Evolutionary conservation across 2,888 invertebrate genomes (phyloP).

Genomic region (Amphipoea lucens): DNA sequence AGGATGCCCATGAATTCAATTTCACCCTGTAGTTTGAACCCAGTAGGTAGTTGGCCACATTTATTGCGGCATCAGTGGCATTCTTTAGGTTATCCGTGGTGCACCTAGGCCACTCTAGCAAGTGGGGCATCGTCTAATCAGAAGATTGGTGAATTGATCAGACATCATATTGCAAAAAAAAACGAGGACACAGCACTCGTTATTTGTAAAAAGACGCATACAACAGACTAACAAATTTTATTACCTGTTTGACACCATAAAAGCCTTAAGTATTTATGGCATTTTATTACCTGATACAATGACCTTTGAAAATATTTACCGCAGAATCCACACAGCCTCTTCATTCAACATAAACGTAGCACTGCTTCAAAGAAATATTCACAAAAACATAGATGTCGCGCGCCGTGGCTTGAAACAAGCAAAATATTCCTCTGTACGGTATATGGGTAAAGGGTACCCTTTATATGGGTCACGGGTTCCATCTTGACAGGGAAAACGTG

Average conservation of each 20-base stretch:
- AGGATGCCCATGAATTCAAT: too few relatives aligned
- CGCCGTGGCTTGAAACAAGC: neutral
- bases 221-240: neutral
- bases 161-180: neutral
- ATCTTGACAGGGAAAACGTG: slow-evolving; percentile 39
- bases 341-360: neutral
- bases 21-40: too few relatives aligned
- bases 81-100: neutral
- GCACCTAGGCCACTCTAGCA: neutral
- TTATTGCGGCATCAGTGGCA: neutral
- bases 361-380: slow-evolving; percentile 5
- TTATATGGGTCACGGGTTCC: slow-evolving; percentile 44
- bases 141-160: neutral
- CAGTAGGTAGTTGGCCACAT: neutral
- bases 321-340: neutral
- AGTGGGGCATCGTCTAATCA: neutral
- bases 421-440: slow-evolving; percentile 10
- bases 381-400: neutral
- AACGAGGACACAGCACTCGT: neutral
- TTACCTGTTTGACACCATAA: neutral
- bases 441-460: neutral
- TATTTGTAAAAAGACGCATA: neutral
- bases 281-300: neutral
- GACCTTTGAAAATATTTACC: neutral
- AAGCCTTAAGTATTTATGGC: neutral